Evolutionary conservation across 2,113 vertebrate species (phyloP), one percentile per base, ranked within the genome.

Genomic region (Ciconia maguari): DNA sequence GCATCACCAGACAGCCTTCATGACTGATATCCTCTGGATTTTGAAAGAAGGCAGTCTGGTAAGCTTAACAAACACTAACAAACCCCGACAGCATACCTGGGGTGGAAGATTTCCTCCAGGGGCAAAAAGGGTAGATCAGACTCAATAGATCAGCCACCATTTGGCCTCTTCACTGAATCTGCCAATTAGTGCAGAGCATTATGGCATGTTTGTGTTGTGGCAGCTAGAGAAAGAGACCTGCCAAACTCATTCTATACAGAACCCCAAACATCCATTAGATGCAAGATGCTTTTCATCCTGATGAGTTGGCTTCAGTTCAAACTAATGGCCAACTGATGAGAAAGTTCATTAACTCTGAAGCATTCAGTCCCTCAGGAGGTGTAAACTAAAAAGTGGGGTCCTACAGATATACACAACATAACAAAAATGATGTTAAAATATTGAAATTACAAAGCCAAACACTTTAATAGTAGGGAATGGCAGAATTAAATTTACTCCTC

Each of bases 221-320:
- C 89, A 96, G 93, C 87, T 96, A 96, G 70, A 95, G 81, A 96
- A 95, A 95, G 89, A 92, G 86, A 95, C 58, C 91, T 97, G 94
- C 95, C 97, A 97, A 97, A 95, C 89, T 97, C 95, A 94, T 97
- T 96, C 95, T 97, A 96, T 95, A 95, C 87, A 89, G 87, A 97
- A 95, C 84, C 87, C 91, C 94, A 96, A 96, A 97, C 84, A 95
- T 97, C 95, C 89, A 96, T 95, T 95, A 97, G 70, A 95, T 93
- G 94, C 91, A 94, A 94, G 91, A 97, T 96, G 95, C 96, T 97
- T 97, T 97, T 96, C 94, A 96, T 88, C 89, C 96, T 95, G 93
- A 96, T 97, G 94, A 97, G 93, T 95, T 97, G 96, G 94, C 95
- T 87, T 95, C 62, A 74, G 84, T 95, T 97, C 97, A 97, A 95